Percentiles rank a stretch among this genome's conserved stretches.
These are phyloP conservation scores for Tinea trinotella DNA, from an alignment of 2,888 invertebrate species.

Conservation along the genomic window DNA sequence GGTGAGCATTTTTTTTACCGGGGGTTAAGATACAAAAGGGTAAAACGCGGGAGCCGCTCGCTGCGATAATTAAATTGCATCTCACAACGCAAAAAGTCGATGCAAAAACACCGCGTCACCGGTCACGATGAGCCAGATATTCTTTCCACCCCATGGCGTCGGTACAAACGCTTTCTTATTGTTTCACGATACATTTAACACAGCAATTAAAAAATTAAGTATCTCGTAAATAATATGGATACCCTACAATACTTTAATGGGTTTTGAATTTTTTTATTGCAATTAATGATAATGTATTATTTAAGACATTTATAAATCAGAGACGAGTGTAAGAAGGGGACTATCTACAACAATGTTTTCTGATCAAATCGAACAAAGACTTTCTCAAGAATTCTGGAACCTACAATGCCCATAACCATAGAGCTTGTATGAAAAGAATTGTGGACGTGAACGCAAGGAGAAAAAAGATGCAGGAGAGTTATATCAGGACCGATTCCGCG, in stretches of 20 bases:
- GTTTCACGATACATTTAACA: conserved; percentile 44
- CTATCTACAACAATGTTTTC: too few relatives aligned
- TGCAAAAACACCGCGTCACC: conserved; percentile 23
- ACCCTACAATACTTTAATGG: neutral
- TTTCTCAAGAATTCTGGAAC: too few relatives aligned
- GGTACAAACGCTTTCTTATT: conserved; percentile 24
- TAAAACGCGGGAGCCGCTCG: conserved; percentile 59
- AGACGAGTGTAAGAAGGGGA: too few relatives aligned
- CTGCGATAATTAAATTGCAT: conserved; percentile 71
- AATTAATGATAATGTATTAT: too few relatives aligned
- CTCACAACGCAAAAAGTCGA: conserved; percentile 28
- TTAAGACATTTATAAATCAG: too few relatives aligned
- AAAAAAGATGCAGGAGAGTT: too few relatives aligned
- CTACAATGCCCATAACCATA: too few relatives aligned
- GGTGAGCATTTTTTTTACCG: conserved; percentile 71
- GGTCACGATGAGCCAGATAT: conserved; percentile 8
- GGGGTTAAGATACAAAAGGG: conserved; percentile 74
- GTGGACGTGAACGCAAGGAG: too few relatives aligned
- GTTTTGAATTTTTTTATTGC: neutral
- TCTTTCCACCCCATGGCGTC: neutral
- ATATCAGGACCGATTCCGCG: too few relatives aligned
- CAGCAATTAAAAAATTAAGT: conserved; percentile 39
- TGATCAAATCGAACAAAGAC: too few relatives aligned
- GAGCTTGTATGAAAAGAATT: too few relatives aligned
- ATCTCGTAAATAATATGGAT: neutral